A percentile compares a stretch with the other conserved stretches of the same genome.
These are phyloP conservation scores for Noturus placidus DNA, from an alignment of 2,113 vertebrate species.

Conservation along the genomic window DNA sequence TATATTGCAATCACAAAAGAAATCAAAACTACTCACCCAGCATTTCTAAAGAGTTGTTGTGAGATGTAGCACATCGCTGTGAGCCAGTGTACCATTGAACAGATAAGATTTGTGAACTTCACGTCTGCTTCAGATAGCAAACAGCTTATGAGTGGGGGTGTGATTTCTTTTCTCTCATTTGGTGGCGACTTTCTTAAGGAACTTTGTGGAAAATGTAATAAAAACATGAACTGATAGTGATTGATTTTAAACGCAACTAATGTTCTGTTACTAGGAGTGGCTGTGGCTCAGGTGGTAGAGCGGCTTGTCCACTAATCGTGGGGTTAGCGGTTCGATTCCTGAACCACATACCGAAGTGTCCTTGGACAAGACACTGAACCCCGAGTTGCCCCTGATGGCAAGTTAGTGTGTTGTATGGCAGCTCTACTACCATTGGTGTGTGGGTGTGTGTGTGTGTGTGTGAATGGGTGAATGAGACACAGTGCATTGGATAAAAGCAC, in stretches of 20 bases:
- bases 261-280: too few relatives aligned
- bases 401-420: too few relatives aligned
- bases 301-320: too few relatives aligned
- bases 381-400: too few relatives aligned
- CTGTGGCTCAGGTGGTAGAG: too few relatives aligned
- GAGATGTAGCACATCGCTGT: neutral
- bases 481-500: too few relatives aligned
- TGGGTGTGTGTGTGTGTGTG: too few relatives aligned
- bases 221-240: neutral
- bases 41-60: constrained; percentile 13
- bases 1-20: neutral
- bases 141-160: neutral
- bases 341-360: too few relatives aligned
- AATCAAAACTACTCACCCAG: neutral
- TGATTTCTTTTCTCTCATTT: neutral
- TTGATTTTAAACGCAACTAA: neutral
- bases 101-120: neutral
- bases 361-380: too few relatives aligned
- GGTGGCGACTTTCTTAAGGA: neutral
- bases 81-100: neutral
- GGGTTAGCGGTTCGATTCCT: too few relatives aligned
- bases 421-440: too few relatives aligned
- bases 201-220: neutral
- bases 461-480: too few relatives aligned
- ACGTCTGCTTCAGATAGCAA: neutral